A percentile compares a stretch with the other conserved stretches of the same genome.
phyloP scores from a whole-genome alignment of 2,888 invertebrate genomes.

The Synergus umbraculus region DNA sequence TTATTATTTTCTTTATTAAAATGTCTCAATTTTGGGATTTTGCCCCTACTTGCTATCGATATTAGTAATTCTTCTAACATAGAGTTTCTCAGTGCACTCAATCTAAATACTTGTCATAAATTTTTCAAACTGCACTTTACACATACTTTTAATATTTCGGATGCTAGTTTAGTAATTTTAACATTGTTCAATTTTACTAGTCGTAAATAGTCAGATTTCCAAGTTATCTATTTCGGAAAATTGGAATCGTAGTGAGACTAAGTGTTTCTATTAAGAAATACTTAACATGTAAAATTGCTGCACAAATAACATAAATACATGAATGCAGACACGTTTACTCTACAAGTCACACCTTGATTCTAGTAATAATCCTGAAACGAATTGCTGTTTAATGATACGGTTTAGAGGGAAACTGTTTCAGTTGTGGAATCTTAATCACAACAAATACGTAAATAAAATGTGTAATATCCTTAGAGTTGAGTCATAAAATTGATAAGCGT shows the following conservation, averaged over 20 bases:
- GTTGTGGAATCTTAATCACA: conserved; percentile 31
- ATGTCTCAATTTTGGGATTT: too few species aligned
- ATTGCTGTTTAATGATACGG: conserved; percentile 37
- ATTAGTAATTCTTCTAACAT: too few species aligned
- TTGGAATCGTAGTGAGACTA: background rate
- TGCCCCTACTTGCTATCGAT: too few species aligned
- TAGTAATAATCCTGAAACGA: conserved; percentile 32
- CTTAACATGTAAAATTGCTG: conserved; percentile 1
- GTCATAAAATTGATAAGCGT: conserved; percentile 36
- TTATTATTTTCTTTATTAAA: too few species aligned
- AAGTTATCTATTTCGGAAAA: background rate
- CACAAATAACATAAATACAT: conserved; percentile 8
- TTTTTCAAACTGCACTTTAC: background rate
- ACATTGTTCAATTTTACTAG: background rate
- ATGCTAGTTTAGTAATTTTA: background rate
- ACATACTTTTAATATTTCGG: background rate
- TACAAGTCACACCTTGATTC: conserved; percentile 6
- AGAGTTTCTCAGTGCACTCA: too few species aligned
- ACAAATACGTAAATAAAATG: background rate
- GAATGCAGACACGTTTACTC: conserved; percentile 9
- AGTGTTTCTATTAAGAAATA: conserved; percentile 26
- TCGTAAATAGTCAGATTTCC: background rate
- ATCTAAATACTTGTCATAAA: too few species aligned
- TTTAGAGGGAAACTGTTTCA: conserved; percentile 23
- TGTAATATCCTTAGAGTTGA: conserved; percentile 8